phyloP scores from a whole-genome alignment of 2,888 invertebrate genomes.

The Brachypalpus laphriformis region DNA sequence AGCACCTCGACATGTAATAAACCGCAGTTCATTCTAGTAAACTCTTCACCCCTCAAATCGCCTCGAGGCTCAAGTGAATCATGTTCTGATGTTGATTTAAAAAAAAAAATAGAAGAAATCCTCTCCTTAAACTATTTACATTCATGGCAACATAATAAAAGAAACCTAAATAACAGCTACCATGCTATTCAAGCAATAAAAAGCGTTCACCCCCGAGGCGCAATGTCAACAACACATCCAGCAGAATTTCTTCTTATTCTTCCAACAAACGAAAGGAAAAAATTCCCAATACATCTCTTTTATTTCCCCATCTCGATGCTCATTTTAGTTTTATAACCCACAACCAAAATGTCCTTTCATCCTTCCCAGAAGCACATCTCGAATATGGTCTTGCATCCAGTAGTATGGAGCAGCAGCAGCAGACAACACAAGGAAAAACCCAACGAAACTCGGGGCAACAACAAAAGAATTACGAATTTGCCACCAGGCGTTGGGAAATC shows the following conservation, averaged over 20 bases:
- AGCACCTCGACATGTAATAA: not conserved
- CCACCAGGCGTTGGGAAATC: conserved; percentile 73
- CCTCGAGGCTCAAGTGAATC: conserved; percentile 4
- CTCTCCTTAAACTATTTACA: conserved; percentile 58
- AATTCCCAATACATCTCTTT: conserved; percentile 47
- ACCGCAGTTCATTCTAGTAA: conserved; percentile 19
- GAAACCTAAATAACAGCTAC: conserved; percentile 40
- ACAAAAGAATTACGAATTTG: conserved; percentile 72
- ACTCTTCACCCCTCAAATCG: conserved; percentile 15
- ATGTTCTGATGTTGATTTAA: conserved; percentile 25
- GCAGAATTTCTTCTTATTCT: conserved; percentile 63
- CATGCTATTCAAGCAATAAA: conserved; percentile 59
- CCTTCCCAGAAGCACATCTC: conserved; percentile 23
- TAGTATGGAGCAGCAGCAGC: not conserved
- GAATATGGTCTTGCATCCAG: not conserved
- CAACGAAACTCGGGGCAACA: conserved; percentile 46
- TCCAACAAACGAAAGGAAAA: conserved; percentile 14
- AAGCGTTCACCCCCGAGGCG: conserved; percentile 50
- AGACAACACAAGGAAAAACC: conserved; percentile 6
- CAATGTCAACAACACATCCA: conserved; percentile 66
- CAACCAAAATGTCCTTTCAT: conserved; percentile 47
- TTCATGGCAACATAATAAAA: conserved; percentile 38
- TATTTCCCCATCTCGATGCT: conserved; percentile 63
- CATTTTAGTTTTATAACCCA: conserved; percentile 68
- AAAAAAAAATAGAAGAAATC: conserved; percentile 11